Evolutionary conservation across 2,113 vertebrate genomes (phyloP).

Genomic region (Bubo bubo): DNA sequence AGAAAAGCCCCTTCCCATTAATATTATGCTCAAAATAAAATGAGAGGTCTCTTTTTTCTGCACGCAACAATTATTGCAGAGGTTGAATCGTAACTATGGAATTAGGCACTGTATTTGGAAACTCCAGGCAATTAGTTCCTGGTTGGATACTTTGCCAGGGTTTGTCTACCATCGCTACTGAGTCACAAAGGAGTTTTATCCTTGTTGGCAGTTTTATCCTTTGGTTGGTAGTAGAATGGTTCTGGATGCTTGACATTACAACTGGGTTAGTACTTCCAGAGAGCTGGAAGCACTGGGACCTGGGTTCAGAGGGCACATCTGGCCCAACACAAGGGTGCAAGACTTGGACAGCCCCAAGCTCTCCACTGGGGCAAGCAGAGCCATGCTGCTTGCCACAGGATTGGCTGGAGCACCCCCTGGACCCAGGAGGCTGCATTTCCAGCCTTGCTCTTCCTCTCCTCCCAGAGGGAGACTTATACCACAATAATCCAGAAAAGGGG

Average conservation of each 20-base stretch:
- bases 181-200: not conserved
- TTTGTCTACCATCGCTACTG: not conserved
- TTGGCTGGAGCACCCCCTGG: not conserved
- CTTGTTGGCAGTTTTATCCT: not conserved
- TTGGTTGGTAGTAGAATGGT: not conserved
- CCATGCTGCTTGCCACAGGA: not conserved
- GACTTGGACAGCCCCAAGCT: not conserved
- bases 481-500: not conserved
- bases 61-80: not conserved
- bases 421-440: not conserved
- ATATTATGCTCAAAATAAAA: not conserved
- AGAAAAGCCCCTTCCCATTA: not conserved
- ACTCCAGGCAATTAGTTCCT: not conserved
- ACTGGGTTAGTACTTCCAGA: not conserved
- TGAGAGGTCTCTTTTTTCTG: not conserved
- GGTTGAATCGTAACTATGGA: not conserved
- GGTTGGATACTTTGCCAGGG: not conserved
- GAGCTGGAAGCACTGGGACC: not conserved
- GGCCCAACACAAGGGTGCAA: not conserved
- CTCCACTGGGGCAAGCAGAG: not conserved
- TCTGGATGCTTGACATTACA: not conserved
- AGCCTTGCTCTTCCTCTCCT: not conserved
- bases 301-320: not conserved
- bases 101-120: conserved; percentile 17
- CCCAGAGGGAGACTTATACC: not conserved